These are phyloP conservation scores for Pseudochirops cupreus DNA, from an alignment of 2,797 vertebrate genomes.

Conservation along the genomic window DNA sequence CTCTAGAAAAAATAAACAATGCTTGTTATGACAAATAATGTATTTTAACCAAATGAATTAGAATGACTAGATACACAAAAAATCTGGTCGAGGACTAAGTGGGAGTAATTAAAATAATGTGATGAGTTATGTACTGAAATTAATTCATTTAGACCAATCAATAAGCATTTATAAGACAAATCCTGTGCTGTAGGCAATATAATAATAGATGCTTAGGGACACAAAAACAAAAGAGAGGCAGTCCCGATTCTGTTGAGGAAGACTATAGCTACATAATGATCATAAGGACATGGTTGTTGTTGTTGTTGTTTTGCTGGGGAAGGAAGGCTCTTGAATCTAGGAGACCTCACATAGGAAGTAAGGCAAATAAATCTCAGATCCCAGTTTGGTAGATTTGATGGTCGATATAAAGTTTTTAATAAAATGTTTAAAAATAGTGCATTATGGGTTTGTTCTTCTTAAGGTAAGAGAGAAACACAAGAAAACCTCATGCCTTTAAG, in stretches of 20 bases:
- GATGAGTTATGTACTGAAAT: background rate
- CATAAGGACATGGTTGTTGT: background rate
- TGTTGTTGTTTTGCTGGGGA: background rate
- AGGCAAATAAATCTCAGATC: background rate
- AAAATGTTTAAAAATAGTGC: slow-evolving; percentile 23
- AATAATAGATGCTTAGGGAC: background rate
- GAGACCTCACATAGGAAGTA: background rate
- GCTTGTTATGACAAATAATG: background rate
- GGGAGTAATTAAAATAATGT: background rate
- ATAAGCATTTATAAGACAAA: background rate
- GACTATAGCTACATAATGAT: background rate
- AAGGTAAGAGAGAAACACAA: slow-evolving; percentile 6
- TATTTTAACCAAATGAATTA: background rate
- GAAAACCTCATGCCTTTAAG: slow-evolving; percentile 31
- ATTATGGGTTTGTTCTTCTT: slow-evolving; percentile 8
- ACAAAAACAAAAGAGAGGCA: background rate
- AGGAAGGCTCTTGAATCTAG: background rate
- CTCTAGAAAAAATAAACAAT: background rate
- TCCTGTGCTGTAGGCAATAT: background rate
- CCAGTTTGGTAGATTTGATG: background rate
- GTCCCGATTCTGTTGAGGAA: background rate
- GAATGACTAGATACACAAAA: background rate
- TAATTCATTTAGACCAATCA: background rate
- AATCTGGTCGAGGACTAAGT: background rate
- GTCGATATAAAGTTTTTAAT: background rate